phyloP scores from a whole-genome alignment of 2,888 invertebrate genomes.

The Plagodis pulveraria region DNA sequence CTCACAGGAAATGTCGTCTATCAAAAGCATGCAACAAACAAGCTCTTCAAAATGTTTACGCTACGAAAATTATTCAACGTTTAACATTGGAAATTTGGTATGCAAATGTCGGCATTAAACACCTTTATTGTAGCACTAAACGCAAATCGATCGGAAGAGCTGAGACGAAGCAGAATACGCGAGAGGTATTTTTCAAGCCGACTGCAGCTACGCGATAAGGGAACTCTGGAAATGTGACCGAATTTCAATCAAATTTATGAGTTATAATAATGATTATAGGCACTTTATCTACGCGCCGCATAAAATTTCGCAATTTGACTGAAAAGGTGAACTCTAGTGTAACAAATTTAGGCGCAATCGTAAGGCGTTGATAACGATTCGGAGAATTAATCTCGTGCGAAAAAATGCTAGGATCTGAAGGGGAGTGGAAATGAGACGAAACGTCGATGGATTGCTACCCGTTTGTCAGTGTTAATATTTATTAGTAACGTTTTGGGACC shows the following conservation, averaged over 20 bases:
- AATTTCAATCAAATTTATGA: slow-evolving; percentile 85
- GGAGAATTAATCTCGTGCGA: slow-evolving; percentile 76
- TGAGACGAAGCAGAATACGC: slow-evolving; percentile 61
- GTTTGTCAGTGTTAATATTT: slow-evolving; percentile 61
- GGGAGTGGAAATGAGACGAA: slow-evolving; percentile 56
- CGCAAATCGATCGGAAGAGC: slow-evolving; percentile 79
- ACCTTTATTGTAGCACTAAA: slow-evolving; percentile 76
- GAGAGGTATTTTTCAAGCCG: slow-evolving; percentile 79
- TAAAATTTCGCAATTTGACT: slow-evolving; percentile 80
- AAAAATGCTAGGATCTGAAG: slow-evolving; percentile 61
- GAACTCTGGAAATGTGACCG: slow-evolving; percentile 77
- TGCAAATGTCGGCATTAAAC: slow-evolving; percentile 73
- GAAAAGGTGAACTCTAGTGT: slow-evolving; percentile 83
- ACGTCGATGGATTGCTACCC: slow-evolving; percentile 56
- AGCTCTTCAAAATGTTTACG: slow-evolving; percentile 44
- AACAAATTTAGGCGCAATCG: slow-evolving; percentile 82
- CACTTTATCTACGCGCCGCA: slow-evolving; percentile 77
- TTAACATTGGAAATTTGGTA: slow-evolving; percentile 62
- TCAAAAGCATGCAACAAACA: slow-evolving; percentile 43
- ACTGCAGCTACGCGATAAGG: slow-evolving; percentile 81
- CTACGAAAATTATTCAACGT: slow-evolving; percentile 50
- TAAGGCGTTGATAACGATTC: slow-evolving; percentile 81
- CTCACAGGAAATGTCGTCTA: slow-evolving; percentile 26
- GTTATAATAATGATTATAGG: slow-evolving; percentile 84
- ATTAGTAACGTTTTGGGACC: slow-evolving; percentile 50